Percentiles rank a stretch among this genome's conserved stretches.
Evolutionary conservation across 2,888 invertebrate genomes (phyloP).

Genomic region (Lymantria monacha): DNA sequence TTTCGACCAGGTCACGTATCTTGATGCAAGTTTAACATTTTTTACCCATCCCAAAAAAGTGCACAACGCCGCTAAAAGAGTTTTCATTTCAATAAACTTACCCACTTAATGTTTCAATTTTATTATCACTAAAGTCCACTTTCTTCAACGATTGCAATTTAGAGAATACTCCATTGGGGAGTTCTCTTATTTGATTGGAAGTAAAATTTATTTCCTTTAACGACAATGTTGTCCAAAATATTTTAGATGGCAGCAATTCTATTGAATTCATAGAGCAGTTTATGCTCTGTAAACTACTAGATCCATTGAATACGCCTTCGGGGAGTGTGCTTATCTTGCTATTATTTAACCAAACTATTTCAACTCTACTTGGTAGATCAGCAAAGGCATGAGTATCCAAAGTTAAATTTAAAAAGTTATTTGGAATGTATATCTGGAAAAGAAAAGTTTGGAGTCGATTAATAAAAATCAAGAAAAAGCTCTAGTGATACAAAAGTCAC

Average conservation of each 20-base stretch:
- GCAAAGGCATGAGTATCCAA: background rate
- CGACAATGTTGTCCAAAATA: background rate
- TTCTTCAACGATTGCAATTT: background rate
- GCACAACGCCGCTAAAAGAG: no score
- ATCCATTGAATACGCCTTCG: background rate
- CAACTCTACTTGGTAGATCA: background rate
- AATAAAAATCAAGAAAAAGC: no score
- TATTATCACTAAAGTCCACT: background rate
- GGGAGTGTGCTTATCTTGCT: background rate
- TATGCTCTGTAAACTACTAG: background rate
- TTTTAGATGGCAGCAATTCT: background rate
- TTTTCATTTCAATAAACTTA: background rate
- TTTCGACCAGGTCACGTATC: no score
- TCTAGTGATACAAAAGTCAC: no score
- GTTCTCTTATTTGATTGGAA: background rate
- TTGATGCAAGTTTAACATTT: no score
- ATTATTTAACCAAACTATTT: background rate
- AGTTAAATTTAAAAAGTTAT: background rate
- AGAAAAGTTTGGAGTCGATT: no score
- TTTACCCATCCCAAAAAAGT: no score
- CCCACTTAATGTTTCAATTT: background rate
- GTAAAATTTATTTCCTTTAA: background rate
- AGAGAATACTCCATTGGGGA: background rate
- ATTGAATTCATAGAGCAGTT: background rate
- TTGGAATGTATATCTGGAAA: background rate